Percentiles rank a stretch among this genome's conserved stretches.
phyloP scores from a whole-genome alignment of 1,140 invertebrate genomes.

The Oscheius sp. region DNA sequence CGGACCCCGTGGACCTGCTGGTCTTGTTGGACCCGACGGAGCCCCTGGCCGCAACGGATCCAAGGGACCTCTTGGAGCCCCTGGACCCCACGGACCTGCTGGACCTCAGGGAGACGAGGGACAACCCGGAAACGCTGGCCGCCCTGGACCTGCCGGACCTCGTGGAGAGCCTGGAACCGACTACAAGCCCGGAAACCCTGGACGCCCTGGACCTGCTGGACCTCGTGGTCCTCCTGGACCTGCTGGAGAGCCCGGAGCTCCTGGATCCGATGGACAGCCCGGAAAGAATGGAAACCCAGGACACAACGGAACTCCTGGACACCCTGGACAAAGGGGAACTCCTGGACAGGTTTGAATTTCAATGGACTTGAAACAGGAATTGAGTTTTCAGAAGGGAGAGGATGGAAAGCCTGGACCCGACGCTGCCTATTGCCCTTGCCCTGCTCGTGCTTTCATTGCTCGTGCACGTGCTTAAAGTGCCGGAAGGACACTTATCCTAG shows the following conservation, averaged over 20 bases:
- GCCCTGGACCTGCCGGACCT: slow-evolving; percentile 24
- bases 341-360: neutral
- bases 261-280: neutral
- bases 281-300: neutral
- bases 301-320: neutral
- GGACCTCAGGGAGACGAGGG: slow-evolving; percentile 30
- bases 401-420: neutral
- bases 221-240: slow-evolving; percentile 26
- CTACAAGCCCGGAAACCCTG: slow-evolving; percentile 24
- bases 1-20: slow-evolving; percentile 18
- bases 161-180: slow-evolving; percentile 33
- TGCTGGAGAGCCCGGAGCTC: neutral
- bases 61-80: neutral
- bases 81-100: slow-evolving; percentile 28
- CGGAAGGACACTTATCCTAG: too few relatives aligned
- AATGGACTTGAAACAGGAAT: too few relatives aligned
- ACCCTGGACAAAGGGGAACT: neutral
- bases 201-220: slow-evolving; percentile 8
- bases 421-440: slow-evolving; percentile 2
- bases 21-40: slow-evolving; percentile 36
- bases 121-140: slow-evolving; percentile 26
- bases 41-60: slow-evolving; percentile 25
- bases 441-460: too few relatives aligned
- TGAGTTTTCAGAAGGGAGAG: neutral
- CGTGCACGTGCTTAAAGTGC: too few relatives aligned